These are phyloP conservation scores for Scrobipalpa costella DNA, from an alignment of 2,888 invertebrate species.

Conservation along the genomic window DNA sequence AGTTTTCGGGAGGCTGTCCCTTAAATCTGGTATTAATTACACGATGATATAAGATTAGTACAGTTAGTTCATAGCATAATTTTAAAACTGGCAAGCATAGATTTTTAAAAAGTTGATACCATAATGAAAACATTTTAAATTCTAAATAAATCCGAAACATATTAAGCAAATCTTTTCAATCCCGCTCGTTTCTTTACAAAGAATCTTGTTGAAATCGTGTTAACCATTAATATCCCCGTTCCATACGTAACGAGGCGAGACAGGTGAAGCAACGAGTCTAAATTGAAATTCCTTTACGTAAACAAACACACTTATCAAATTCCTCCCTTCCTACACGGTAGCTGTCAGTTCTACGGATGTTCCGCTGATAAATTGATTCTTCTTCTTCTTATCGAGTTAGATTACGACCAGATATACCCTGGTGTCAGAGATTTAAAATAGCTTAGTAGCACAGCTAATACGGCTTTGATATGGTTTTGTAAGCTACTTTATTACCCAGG, in stretches of 20 bases:
- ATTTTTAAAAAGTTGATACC: too few relatives aligned
- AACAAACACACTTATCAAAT: conserved; percentile 66
- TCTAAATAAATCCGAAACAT: not conserved
- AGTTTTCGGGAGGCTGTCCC: too few relatives aligned
- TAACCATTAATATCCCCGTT: conserved; percentile 60
- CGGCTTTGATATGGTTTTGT: too few relatives aligned
- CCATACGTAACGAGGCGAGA: conserved; percentile 54
- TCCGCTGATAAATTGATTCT: conserved; percentile 27
- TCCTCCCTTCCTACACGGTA: conserved; percentile 37
- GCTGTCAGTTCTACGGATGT: conserved; percentile 31
- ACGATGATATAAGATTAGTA: too few relatives aligned
- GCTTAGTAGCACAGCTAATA: too few relatives aligned
- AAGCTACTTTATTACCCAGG: too few relatives aligned
- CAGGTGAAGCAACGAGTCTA: conserved; percentile 55
- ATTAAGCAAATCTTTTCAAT: not conserved
- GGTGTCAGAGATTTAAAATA: too few relatives aligned
- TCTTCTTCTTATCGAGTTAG: too few relatives aligned
- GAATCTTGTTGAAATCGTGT: not conserved
- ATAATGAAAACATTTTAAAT: not conserved
- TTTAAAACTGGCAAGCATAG: too few relatives aligned
- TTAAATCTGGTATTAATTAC: too few relatives aligned
- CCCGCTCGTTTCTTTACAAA: not conserved
- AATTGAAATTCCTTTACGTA: conserved; percentile 72
- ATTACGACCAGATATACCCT: too few relatives aligned
- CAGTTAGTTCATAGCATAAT: too few relatives aligned